These are phyloP conservation scores for Elephas maximus DNA, from an alignment of 2,113 vertebrate species.

Conservation along the genomic window DNA sequence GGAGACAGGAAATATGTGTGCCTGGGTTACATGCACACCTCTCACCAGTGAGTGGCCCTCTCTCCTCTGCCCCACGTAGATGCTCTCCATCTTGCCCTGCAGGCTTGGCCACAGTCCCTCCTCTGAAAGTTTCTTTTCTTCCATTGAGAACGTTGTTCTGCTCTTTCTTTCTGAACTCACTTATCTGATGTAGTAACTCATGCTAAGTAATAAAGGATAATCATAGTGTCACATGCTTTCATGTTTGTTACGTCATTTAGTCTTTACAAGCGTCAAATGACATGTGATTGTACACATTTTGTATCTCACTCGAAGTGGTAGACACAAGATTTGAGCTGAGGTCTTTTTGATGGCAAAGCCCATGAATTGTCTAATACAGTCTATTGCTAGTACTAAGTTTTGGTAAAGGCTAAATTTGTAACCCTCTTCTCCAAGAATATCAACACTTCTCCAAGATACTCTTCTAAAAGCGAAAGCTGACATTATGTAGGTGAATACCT, in stretches of 20 bases:
- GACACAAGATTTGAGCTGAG: not conserved
- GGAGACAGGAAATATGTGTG: not conserved
- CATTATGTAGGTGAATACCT: not conserved
- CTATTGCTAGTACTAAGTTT: not conserved
- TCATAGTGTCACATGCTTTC: not conserved
- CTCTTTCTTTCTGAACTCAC: not conserved
- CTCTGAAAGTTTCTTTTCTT: not conserved
- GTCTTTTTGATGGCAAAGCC: not conserved
- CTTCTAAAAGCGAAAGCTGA: not conserved
- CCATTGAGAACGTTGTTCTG: not conserved
- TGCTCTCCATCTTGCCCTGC: fast-evolving
- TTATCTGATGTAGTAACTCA: not conserved
- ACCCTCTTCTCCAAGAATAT: not conserved
- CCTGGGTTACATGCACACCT: fast-evolving
- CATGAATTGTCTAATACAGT: not conserved
- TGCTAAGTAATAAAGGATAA: not conserved
- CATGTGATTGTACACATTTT: not conserved
- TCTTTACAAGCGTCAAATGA: not conserved
- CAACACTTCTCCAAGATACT: not conserved
- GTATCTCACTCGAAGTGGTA: not conserved
- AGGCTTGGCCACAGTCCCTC: not conserved
- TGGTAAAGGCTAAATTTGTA: not conserved
- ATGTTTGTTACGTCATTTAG: not conserved
- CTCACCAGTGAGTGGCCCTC: fast-evolving
- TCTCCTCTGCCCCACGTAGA: not conserved